Conservation (phyloP, 2,888 invertebrate genomes). For the Eupeodes luniger region DNA sequence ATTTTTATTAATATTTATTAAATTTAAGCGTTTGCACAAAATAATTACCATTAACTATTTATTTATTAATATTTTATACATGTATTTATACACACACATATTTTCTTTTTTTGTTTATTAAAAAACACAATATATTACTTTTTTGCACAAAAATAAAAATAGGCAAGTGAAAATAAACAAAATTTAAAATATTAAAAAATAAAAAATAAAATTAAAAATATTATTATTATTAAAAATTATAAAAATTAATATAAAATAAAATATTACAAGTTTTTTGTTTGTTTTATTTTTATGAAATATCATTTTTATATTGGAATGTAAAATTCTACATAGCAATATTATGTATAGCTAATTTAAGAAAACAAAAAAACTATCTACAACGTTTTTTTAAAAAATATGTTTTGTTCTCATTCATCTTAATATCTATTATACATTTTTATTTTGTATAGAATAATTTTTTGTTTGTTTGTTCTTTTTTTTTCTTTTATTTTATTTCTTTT, state of each 20-base stretch:
- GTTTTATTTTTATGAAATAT: slow-evolving; percentile 10
- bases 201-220: slow-evolving; percentile 5
- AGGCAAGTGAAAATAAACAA: slow-evolving; percentile 53
- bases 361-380: slow-evolving; percentile 72
- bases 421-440: slow-evolving; percentile 52
- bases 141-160: slow-evolving; percentile 35
- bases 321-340: slow-evolving; percentile 56
- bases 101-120: neutral
- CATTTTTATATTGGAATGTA: slow-evolving; percentile 63
- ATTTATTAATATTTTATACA: slow-evolving; percentile 56
- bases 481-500: too few relatives aligned
- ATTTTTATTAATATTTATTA: slow-evolving; percentile 48
- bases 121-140: slow-evolving; percentile 39
- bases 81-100: slow-evolving; percentile 45
- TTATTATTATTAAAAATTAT: neutral
- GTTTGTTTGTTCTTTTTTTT: slow-evolving; percentile 9
- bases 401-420: slow-evolving; percentile 51
- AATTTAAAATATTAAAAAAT: neutral
- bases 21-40: slow-evolving; percentile 74
- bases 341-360: slow-evolving; percentile 53
- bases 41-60: slow-evolving; percentile 71
- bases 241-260: slow-evolving; percentile 8
- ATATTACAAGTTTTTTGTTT: slow-evolving; percentile 6
- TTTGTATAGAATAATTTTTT: slow-evolving; percentile 49
- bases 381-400: slow-evolving; percentile 64